Evolutionary conservation across 64 coral and sea anemone species (phyloP), one percentile per base, ranked within the genome.

Genomic region (Pocillopora damicornis): DNA sequence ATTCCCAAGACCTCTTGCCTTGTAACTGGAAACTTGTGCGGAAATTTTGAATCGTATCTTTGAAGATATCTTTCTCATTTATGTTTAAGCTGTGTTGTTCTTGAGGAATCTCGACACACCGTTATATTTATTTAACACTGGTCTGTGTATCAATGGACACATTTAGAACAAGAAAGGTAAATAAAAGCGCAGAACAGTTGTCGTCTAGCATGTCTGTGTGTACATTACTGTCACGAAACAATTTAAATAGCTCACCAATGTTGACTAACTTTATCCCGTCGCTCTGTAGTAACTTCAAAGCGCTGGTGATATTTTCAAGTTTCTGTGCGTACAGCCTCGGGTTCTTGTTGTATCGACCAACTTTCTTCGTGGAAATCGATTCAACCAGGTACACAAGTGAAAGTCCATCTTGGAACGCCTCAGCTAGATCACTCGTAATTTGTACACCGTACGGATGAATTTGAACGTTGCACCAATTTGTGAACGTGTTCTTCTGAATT

Each of bases 231-330:
- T 56, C 76, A 56, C 76, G 76, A 79, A 79, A 79, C 15, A 79
- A 59, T 36, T 14, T 13, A 37, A 30, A 9, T 36, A 23, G 77
- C 97, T 90, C 75, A 99, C 97, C 97, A 79, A 99, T 99, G 72
- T 99, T 99, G 12, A 99, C 97, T 20, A 99, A 88, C n/a, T 99
- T 91, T 68, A 99, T 99, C 1, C 93, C 93, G 57, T 99, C 97
- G 11, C 84, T 87, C 37, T 91, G 83, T 0, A 99, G 37, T 18
- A 99, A 79, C 23, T 90, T 90, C 58, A 99, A 18, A 1, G 97
- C 97, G n/a, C 83, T 78, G 35, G 88, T 94, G 20, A 93, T 94
- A 88, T 99, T 99, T 73, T 95, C 97, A 12, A 99, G 51, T 76
- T 95, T 99, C 75, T 99, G 93, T 35, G 93, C 90, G 37, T 90